Conservation (phyloP, 2,888 invertebrate genomes). For the Tyria jacobaeae region DNA sequence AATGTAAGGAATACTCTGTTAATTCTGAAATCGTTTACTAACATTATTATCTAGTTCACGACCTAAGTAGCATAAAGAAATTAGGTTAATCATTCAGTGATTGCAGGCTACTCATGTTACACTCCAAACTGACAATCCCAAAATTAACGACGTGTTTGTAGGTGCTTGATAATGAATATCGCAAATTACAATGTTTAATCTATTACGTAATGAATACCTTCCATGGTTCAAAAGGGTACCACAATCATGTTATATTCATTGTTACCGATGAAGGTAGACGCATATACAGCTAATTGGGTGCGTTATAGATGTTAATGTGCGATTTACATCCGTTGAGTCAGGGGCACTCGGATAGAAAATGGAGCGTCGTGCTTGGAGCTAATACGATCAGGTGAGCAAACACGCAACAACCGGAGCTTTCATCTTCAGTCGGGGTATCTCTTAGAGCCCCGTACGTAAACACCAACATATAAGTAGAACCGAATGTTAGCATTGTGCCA, state of each 20-base stretch:
- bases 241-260: constrained; percentile 53
- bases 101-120: constrained; percentile 15
- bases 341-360: constrained; percentile 79
- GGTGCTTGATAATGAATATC: constrained; percentile 30
- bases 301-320: constrained; percentile 71
- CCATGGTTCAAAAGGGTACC: constrained; percentile 22
- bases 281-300: constrained; percentile 75
- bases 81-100: constrained; percentile 2
- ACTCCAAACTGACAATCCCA: constrained; percentile 35
- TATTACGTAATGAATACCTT: constrained; percentile 34
- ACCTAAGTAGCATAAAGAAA: background rate
- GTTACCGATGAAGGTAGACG: constrained; percentile 57
- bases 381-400: constrained; percentile 85
- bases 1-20: background rate
- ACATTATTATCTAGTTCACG: background rate
- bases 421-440: constrained; percentile 83
- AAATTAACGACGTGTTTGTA: constrained; percentile 46
- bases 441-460: constrained; percentile 57
- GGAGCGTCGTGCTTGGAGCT: constrained; percentile 81
- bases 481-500: constrained; percentile 36
- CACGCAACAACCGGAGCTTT: constrained; percentile 79
- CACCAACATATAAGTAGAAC: constrained; percentile 48
- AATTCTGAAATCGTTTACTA: background rate
- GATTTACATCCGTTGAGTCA: constrained; percentile 80
- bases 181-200: constrained; percentile 33